phyloP scores from a whole-genome alignment of 2,797 vertebrate species.

The Brachyrhaphis roseni region DNA sequence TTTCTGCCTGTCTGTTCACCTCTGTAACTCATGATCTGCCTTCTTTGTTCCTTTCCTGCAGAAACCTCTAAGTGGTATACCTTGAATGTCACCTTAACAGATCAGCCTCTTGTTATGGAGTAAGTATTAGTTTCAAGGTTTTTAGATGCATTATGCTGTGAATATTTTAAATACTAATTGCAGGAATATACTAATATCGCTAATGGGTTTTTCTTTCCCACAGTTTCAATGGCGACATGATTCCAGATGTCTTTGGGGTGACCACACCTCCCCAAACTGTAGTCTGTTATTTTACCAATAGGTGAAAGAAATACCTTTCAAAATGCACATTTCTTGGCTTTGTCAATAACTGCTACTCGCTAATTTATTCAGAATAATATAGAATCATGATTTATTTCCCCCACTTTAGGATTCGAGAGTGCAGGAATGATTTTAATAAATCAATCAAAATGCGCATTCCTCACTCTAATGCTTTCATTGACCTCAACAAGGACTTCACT shows the following conservation, averaged over 20 bases:
- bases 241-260: slow-evolving; percentile 93
- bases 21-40: not conserved
- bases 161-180: not conserved
- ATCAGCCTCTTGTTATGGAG: slow-evolving; percentile 98
- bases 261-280: slow-evolving; percentile 66
- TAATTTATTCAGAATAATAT: not conserved
- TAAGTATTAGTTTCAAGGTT: slow-evolving; percentile 78
- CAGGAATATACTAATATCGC: not conserved
- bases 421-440: slow-evolving; percentile 77
- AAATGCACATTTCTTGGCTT: not conserved
- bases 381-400: not conserved
- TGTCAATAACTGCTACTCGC: not conserved
- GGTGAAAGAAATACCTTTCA: slow-evolving; percentile 69
- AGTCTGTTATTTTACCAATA: slow-evolving; percentile 81
- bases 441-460: slow-evolving; percentile 81
- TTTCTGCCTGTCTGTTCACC: slow-evolving; percentile 3
- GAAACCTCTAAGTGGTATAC: slow-evolving; percentile 77
- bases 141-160: not conserved
- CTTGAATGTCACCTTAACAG: slow-evolving; percentile 87
- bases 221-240: slow-evolving; percentile 97
- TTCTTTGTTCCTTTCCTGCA: slow-evolving; percentile 62
- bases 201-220: slow-evolving; percentile 14
- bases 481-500: slow-evolving; percentile 93
- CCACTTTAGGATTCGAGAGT: slow-evolving; percentile 76
- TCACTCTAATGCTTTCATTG: slow-evolving; percentile 95